These are phyloP conservation scores for Chlorodrepanis virens DNA, from an alignment of 2,113 vertebrate species.

Conservation along the genomic window DNA sequence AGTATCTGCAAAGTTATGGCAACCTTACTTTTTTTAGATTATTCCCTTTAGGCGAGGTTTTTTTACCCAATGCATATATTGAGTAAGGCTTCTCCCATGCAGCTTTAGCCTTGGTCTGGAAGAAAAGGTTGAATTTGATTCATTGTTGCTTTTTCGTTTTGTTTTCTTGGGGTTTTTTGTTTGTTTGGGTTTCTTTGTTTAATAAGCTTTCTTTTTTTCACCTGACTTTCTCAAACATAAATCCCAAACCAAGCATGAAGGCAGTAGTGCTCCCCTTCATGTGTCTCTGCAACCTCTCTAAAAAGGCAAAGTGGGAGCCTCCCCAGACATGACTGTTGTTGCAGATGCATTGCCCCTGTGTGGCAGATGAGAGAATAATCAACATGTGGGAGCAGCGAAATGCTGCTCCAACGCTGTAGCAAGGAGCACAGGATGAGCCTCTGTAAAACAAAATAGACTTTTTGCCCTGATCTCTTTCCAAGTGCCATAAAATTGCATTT, in stretches of 20 bases:
- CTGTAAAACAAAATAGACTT: conserved; percentile 11
- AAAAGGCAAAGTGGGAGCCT: neutral
- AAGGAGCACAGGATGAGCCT: neutral
- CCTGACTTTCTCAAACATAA: neutral
- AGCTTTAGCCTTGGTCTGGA: neutral
- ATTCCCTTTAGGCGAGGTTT: neutral
- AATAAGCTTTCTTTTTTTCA: neutral
- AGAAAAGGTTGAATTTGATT: neutral
- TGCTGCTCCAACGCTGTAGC: fast-evolving
- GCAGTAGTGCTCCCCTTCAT: neutral
- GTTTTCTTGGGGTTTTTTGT: neutral
- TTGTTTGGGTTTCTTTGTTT: neutral
- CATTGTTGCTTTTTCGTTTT: neutral
- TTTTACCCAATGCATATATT: neutral
- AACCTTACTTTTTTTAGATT: neutral
- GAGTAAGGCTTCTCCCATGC: neutral
- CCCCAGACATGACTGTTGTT: neutral
- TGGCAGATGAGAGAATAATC: conserved; percentile 51
- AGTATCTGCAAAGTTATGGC: neutral
- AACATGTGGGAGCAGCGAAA: neutral
- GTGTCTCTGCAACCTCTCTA: neutral
- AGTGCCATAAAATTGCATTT: neutral
- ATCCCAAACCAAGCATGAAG: neutral
- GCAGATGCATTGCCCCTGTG: conserved; percentile 62
- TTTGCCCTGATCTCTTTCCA: neutral